Evolutionary conservation across 2,888 invertebrate genomes (phyloP).

Genomic region (Cosmopolites sordidus): DNA sequence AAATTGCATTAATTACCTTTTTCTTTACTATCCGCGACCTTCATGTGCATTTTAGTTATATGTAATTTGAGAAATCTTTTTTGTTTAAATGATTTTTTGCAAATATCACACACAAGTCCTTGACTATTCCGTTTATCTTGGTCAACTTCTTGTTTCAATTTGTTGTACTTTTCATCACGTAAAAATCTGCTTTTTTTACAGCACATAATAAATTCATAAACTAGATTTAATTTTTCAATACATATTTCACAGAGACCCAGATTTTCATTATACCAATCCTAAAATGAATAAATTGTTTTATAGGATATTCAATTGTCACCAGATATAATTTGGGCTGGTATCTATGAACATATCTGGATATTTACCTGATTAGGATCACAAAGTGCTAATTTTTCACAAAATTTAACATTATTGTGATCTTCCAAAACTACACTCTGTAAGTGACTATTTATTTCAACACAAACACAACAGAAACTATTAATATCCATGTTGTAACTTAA

Average conservation of each 20-base stretch:
- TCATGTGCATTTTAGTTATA: constrained; percentile 29
- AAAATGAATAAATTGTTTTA: constrained; percentile 9
- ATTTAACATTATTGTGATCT: constrained; percentile 25
- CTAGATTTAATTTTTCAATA: constrained; percentile 25
- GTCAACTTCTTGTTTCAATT: constrained; percentile 14
- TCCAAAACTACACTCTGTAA: constrained; percentile 24
- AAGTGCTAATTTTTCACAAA: constrained; percentile 28
- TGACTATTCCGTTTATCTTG: constrained; percentile 3
- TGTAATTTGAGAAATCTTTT: constrained; percentile 32
- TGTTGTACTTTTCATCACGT: constrained; percentile 25
- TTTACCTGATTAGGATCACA: constrained; percentile 30
- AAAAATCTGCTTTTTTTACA: constrained; percentile 31
- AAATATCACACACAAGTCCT: constrained; percentile 29
- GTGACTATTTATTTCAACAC: constrained; percentile 24
- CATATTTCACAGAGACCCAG: constrained; percentile 31
- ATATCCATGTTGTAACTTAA: constrained; percentile 24
- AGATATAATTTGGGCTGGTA: too few relatives aligned
- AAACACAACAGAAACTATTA: constrained; percentile 31
- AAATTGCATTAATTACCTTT: too few relatives aligned
- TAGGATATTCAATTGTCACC: too few relatives aligned
- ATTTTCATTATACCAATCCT: constrained; percentile 29
- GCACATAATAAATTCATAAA: constrained; percentile 30
- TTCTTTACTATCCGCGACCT: constrained; percentile 8
- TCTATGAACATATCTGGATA: background rate
- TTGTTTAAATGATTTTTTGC: constrained; percentile 33